Conservation (phyloP, 2,113 vertebrate species). For the Terrapene triunguis region DNA sequence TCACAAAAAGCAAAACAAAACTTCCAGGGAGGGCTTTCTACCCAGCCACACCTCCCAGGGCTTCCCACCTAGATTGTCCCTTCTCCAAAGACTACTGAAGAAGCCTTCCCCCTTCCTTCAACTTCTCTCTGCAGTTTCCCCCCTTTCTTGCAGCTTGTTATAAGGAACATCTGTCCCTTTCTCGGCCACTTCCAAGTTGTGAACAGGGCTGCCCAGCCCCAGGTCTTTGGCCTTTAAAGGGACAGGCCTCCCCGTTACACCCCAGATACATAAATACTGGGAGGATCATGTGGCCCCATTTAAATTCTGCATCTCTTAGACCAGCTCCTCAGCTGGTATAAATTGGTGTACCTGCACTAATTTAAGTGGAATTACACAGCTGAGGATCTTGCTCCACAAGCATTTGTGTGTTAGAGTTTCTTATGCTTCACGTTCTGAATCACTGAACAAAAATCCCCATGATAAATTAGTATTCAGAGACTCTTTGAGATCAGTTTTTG, state of each 20-base stretch:
- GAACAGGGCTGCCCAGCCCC: too few species aligned
- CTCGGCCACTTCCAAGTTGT: not conserved
- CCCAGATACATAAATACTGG: too few species aligned
- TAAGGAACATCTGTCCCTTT: not conserved
- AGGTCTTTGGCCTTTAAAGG: too few species aligned
- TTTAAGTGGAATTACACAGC: slow-evolving; percentile 5
- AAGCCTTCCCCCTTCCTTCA: not conserved
- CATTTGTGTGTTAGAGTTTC: not conserved
- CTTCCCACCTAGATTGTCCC: not conserved
- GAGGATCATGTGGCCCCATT: not conserved
- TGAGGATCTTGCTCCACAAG: not conserved
- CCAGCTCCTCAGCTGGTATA: not conserved
- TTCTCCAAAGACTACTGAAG: not conserved
- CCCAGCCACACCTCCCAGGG: not conserved
- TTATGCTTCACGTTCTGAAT: slow-evolving; percentile 42
- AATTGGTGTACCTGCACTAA: not conserved
- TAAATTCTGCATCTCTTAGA: not conserved
- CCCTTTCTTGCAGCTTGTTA: not conserved
- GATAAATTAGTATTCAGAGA: slow-evolving; percentile 64
- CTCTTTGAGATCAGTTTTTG: slow-evolving; percentile 58
- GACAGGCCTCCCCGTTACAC: too few species aligned
- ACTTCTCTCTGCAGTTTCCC: not conserved
- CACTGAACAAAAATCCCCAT: slow-evolving; percentile 43
- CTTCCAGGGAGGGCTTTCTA: not conserved
- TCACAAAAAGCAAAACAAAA: not conserved